Conservation (phyloP, 1,140 invertebrate genomes). For the Phymorhynchus buccinoides region DNA sequence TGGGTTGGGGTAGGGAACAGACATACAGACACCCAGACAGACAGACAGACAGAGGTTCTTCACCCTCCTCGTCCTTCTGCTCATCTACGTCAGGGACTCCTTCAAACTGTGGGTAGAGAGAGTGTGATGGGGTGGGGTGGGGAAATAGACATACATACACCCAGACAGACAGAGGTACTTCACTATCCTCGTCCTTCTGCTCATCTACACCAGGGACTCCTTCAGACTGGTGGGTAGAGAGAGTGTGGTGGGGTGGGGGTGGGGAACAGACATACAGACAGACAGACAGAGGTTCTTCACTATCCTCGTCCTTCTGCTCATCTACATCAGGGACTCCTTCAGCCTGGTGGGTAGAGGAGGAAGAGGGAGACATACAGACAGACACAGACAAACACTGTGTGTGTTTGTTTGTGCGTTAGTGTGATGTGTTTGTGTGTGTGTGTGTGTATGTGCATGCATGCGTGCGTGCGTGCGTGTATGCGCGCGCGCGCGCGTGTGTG, state of each 20-base stretch:
- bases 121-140: not conserved
- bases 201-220: slow-evolving; percentile 29
- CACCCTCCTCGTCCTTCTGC: slow-evolving; percentile 32
- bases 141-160: too few relatives aligned
- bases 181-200: slow-evolving; percentile 32
- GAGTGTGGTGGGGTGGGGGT: not conserved
- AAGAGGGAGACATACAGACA: not conserved
- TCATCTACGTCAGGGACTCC: slow-evolving; percentile 41
- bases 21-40: too few relatives aligned
- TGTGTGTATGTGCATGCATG: not conserved
- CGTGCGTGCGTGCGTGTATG: not conserved
- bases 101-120: slow-evolving; percentile 25
- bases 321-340: slow-evolving; percentile 28
- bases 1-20: not conserved
- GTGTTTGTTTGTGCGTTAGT: too few relatives aligned
- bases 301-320: slow-evolving; percentile 30
- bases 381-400: not conserved
- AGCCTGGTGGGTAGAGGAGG: not conserved
- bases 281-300: slow-evolving; percentile 23
- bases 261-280: too few relatives aligned
- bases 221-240: not conserved
- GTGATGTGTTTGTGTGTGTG: not conserved
- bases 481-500: not conserved
- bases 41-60: too few relatives aligned
- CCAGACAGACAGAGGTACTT: too few relatives aligned